Base-by-base conservation (phyloP, 2,888 invertebrate species). In the Alloplasta piceator region DNA sequence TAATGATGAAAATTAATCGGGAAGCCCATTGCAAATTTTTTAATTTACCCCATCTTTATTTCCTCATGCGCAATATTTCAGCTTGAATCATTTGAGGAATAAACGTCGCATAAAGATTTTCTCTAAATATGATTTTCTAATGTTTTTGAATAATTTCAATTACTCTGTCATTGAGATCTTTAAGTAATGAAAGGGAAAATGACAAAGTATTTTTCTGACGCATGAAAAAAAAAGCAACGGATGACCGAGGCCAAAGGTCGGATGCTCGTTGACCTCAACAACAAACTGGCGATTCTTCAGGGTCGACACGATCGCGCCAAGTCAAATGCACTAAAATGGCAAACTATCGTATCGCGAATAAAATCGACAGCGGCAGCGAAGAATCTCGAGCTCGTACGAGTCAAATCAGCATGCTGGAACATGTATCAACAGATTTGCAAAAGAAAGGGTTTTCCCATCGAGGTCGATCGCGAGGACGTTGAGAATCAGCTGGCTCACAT, bases 401-500 rank as follows among this genome's bases (percentile, higher is more conserved):
- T 95, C 7, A 92, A 93, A 46, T 84, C 93, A 0, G 94, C 94
- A 41, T 93, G 94, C 58, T 94, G 95, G 94, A 94, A 94, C 80
- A 92, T 95, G 10, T 95, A 95, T 91, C 92, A 93, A 66, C 94
- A 95, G 90, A 94, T 95, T 83, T 94, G 95, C 90, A 93, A 92
- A 83, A 93, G 94, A 80, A 95, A 94, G 87, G 93, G 93, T 58
- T 71, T 88, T 12, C 83, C 89, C 36, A 50, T 85, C 0, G 90
- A 90, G 80, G 91, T 94, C 1, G 90, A 91, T n/a, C 90, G 90
- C 6, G 86, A 92, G 0, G 94, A 95, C 87, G 93, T 94, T 50
- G 95, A 95, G 86, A 93, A 94, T 78, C 95, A 95, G 87, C 91
- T 95, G 61, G 93, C 94, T 52, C 94, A 94, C 58, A 94, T 95